phyloP scores from a whole-genome alignment of 2,888 invertebrate genomes.

The Ectemnius continuus region DNA sequence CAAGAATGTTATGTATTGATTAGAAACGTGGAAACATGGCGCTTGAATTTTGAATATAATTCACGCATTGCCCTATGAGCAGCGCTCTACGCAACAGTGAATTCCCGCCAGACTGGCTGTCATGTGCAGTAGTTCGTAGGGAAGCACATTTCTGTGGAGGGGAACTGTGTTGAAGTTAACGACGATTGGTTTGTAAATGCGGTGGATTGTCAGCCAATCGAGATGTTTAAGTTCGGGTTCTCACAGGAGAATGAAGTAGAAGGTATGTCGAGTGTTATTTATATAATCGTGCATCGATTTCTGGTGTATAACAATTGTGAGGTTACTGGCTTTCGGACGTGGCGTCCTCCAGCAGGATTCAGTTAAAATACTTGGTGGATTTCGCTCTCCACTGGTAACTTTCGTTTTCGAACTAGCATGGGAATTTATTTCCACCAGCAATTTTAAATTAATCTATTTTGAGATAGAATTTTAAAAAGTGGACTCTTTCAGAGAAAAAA shows the following conservation, averaged over 20 bases:
- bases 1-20: too few species aligned
- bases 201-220: background rate
- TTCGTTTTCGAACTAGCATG: too few species aligned
- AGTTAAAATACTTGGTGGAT: background rate
- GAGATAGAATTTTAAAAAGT: background rate
- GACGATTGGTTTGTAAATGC: too few species aligned
- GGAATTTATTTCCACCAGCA: background rate
- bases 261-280: slow-evolving; percentile 36
- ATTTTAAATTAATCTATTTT: background rate
- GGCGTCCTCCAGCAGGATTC: too few species aligned
- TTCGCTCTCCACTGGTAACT: background rate
- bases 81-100: too few species aligned
- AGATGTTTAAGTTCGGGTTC: slow-evolving; percentile 53
- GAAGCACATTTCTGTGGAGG: too few species aligned
- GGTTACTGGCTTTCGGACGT: background rate
- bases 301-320: background rate
- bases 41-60: too few species aligned
- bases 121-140: too few species aligned
- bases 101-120: too few species aligned
- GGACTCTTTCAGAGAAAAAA: slow-evolving; percentile 43
- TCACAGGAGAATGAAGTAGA: slow-evolving; percentile 1
- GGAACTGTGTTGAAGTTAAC: too few species aligned
- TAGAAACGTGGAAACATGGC: too few species aligned
- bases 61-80: too few species aligned
- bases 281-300: background rate